Conservation (phyloP, 2,113 vertebrate species). For the Cyphomyrus discorhynchus region DNA sequence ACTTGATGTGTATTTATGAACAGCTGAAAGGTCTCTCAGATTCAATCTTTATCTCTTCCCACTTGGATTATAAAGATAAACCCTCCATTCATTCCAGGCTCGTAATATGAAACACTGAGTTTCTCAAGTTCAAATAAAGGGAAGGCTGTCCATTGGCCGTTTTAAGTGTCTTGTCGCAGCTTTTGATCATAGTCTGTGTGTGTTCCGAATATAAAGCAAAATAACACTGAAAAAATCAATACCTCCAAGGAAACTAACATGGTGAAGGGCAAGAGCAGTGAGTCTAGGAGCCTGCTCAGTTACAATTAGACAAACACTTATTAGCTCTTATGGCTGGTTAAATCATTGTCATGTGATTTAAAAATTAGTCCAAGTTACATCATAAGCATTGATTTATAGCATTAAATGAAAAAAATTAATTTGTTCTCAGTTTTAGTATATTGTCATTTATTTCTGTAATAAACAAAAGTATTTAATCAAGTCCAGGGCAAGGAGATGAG, state of each 20-base stretch:
- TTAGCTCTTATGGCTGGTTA: neutral
- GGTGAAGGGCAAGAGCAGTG: neutral
- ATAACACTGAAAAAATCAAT: neutral
- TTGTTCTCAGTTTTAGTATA: neutral
- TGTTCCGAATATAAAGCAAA: neutral
- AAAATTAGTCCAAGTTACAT: neutral
- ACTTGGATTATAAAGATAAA: neutral
- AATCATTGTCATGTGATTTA: neutral
- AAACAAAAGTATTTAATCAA: neutral
- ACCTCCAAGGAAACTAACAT: neutral
- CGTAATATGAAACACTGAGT: neutral
- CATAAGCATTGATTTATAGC: neutral
- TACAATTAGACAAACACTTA: neutral
- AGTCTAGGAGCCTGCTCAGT: neutral
- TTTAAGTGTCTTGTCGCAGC: neutral
- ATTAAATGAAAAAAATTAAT: neutral
- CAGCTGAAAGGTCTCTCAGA: neutral
- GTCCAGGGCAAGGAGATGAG: neutral
- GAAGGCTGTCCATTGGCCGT: neutral
- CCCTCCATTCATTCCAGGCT: neutral
- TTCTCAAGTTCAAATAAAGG: neutral
- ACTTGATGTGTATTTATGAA: neutral
- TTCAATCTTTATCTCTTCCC: neutral
- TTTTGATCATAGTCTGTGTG: neutral
- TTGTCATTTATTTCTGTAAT: neutral